Base-by-base conservation (phyloP, 2,113 vertebrate genomes). In the Thunnus maccoyii region DNA sequence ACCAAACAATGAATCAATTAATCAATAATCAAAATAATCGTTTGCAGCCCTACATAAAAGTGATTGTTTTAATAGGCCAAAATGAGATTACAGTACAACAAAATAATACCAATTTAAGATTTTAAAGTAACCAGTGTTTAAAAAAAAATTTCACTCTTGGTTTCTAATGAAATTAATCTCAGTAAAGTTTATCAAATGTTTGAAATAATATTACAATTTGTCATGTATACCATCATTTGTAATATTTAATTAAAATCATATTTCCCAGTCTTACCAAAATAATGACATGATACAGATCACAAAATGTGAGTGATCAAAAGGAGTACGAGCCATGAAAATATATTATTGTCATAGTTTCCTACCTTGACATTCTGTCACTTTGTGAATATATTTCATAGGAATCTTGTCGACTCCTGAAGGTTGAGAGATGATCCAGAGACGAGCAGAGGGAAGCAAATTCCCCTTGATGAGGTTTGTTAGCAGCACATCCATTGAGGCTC, bases 291-390 rank as follows among this genome's bases (percentile, higher is more conserved):
- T 36, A 36, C 36, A 11, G 10, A 46, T 52, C 3, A n/a, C 7
- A 54, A 0, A 4, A 12, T 16, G 27, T 1, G 36, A 41, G 36
- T 9, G 36, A 41, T 8, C 27, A 30, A n/a, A 2, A 22, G 1
- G 22, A 74, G 1, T 65, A 13, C 41, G 2, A 52, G 12, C 3
- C 27, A 7, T 64, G 3, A 57, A 57, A 56, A 41, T 9, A 25
- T 18, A 8, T 58, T 11, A n/a, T 6, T 54, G 56, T 55, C 1
- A 18, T 12, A 5, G 4, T 60, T 57, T n/a, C 36, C 13, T 83
- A 91, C 87, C 87, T 88, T 30, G 70, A 82, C 87, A 89, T 67
- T 75, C 74, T 17, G 80, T 86, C 61, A 51, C 56, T 84, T 32
- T 75, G 0, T 84, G 1, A 2, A 87, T 84, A 30, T 65, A 75